These are phyloP conservation scores for Brenthis hecate DNA, from an alignment of 2,888 invertebrate genomes.

Conservation along the genomic window DNA sequence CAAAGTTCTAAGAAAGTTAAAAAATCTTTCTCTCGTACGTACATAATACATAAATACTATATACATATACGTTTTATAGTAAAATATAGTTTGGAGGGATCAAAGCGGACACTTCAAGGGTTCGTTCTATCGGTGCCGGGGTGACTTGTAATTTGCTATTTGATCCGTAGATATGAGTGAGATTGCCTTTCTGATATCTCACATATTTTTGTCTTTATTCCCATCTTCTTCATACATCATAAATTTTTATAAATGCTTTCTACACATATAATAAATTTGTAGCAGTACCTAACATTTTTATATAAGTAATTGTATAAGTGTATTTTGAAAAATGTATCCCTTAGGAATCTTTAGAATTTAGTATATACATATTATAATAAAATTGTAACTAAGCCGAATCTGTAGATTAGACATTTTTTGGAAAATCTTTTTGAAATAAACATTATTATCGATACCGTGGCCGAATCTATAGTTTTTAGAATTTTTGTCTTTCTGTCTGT, in stretches of 20 bases:
- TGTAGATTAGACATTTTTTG: too few relatives aligned
- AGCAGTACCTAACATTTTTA: too few relatives aligned
- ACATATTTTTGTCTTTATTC: constrained; percentile 12
- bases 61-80: background rate
- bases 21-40: background rate
- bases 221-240: background rate
- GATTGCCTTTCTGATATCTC: constrained; percentile 26
- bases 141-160: constrained; percentile 32
- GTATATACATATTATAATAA: too few relatives aligned
- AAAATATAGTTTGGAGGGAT: constrained; percentile 23
- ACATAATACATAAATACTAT: background rate
- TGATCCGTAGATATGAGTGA: constrained; percentile 29
- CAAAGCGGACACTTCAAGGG: constrained; percentile 28
- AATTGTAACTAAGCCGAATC: too few relatives aligned
- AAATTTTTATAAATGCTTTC: background rate
- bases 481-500: too few relatives aligned
- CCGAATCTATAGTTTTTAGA: too few relatives aligned
- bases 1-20: background rate
- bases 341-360: too few relatives aligned
- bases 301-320: too few relatives aligned
- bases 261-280: too few relatives aligned
- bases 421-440: too few relatives aligned
- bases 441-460: too few relatives aligned
- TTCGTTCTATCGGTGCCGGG: constrained; percentile 22
- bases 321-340: too few relatives aligned